These are phyloP conservation scores for Saxicola maurus DNA, from an alignment of 2,797 vertebrate genomes.

Conservation along the genomic window DNA sequence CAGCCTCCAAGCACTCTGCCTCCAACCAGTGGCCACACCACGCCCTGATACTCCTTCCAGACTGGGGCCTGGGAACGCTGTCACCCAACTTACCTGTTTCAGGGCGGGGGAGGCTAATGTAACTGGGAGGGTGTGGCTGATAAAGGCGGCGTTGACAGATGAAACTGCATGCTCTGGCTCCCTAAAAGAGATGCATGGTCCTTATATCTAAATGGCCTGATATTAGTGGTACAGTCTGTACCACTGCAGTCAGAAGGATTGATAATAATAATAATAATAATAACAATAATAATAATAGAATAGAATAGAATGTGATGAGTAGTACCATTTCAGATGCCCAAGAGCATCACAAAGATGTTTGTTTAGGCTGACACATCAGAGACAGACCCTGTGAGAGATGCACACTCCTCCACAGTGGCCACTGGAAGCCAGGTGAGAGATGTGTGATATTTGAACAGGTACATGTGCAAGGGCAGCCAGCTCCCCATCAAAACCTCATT, in stretches of 20 bases:
- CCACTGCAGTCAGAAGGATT: not conserved
- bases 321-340: not conserved
- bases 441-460: not conserved
- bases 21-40: not conserved
- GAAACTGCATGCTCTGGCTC: not conserved
- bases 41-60: constrained; percentile 47
- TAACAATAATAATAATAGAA: not conserved
- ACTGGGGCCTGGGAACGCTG: constrained; percentile 25
- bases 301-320: not conserved
- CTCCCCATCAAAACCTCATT: not conserved
- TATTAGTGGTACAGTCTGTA: not conserved
- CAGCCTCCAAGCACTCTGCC: not conserved
- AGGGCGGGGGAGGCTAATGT: constrained; percentile 27
- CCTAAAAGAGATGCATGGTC: not conserved
- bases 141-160: not conserved
- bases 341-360: not conserved
- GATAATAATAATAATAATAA: not conserved
- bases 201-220: not conserved
- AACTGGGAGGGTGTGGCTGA: constrained; percentile 36
- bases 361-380: not conserved
- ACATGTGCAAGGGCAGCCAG: not conserved
- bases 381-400: not conserved
- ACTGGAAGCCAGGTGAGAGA: not conserved
- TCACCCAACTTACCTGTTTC: constrained; percentile 48
- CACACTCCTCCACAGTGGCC: not conserved